Percentiles rank a stretch among this genome's conserved stretches.
phyloP scores from a whole-genome alignment of 2,113 vertebrate species.

The Tenebrosternarchus preto region DNA sequence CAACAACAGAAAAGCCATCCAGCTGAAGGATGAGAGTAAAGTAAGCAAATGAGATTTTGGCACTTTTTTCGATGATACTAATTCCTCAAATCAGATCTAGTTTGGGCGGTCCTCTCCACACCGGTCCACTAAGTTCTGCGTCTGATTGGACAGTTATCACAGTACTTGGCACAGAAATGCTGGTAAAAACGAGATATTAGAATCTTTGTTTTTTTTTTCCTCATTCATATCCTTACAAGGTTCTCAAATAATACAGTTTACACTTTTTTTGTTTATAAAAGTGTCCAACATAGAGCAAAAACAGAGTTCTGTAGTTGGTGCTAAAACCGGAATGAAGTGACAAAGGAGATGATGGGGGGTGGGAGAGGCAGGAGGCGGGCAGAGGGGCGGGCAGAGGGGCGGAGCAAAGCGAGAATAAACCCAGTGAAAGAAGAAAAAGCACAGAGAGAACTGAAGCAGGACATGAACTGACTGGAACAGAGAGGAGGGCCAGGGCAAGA shows the following conservation, averaged over 20 bases:
- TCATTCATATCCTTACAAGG: slow-evolving; percentile 78
- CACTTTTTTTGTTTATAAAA: slow-evolving; percentile 74
- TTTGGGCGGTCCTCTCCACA: slow-evolving; percentile 67
- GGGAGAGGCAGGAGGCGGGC: too few relatives aligned
- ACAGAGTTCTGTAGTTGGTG: slow-evolving; percentile 67
- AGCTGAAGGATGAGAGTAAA: slow-evolving; percentile 54
- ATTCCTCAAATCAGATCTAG: slow-evolving; percentile 73
- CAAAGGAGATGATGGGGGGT: too few relatives aligned
- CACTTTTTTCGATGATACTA: slow-evolving; percentile 76
- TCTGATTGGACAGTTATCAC: slow-evolving; percentile 74
- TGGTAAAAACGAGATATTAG: slow-evolving; percentile 82
- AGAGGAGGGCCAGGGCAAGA: slow-evolving; percentile 4
- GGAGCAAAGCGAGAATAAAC: slow-evolving; percentile 25
- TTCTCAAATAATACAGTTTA: slow-evolving; percentile 77
- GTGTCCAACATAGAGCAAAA: slow-evolving; percentile 74
- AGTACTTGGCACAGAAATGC: slow-evolving; percentile 83
- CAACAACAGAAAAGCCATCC: too few relatives aligned
- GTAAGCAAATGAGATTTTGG: slow-evolving; percentile 73
- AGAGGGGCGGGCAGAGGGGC: slow-evolving; percentile 18
- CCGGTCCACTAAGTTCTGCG: slow-evolving; percentile 66
- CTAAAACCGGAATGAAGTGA: slow-evolving; percentile 52
- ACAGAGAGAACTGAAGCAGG: slow-evolving; percentile 42
- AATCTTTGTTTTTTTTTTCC: slow-evolving; percentile 69
- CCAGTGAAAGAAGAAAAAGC: neutral
- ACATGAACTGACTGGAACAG: neutral